Evolutionary conservation across 1,140 invertebrate species (phyloP), one percentile per base, ranked within the genome.

Genomic region (Drosophila pandora): DNA sequence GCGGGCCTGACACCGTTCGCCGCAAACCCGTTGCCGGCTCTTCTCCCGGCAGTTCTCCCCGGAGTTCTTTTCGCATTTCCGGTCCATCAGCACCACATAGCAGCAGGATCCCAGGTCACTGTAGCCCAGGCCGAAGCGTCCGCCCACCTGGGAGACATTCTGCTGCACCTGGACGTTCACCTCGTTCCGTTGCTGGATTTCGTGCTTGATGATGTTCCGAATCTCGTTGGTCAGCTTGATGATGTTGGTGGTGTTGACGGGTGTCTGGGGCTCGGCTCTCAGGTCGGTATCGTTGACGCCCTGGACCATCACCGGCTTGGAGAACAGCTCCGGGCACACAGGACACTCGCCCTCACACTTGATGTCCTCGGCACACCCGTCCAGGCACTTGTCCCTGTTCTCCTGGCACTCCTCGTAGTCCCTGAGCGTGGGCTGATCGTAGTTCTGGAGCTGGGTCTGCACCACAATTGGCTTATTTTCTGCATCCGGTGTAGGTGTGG

Each of bases 181-280:
- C 23, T 78, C 64, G 12, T 88, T 88, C 9, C 75, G 71, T 1
- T 75, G 57, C 9, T 64, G 63, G 4, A 82, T 71, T 21, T 87
- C 71, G 12, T 68, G 79, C 8, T 87, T 62, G 25, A 90, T 91
- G 10, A 89, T 73, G 25, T 91, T 90, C 9, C 63, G 73, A 17
- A 91, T 91, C 54, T 90, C 72, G 47, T 91, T 91, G 1, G 85
- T 91, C 12, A 91, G 45, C 2, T 62, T 60, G 9, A 91, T 88
- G 7, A 91, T 88, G 49, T 90, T 91, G 8, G 90, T 91, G 21
- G 79, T 87, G 39, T 91, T 91, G 2, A 76, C 2, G 1, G 77
- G 59, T 0, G 30, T 22, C n/a, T 59, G 58, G 0, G 77, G 37
- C 0, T 68, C 63, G 8, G 74, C 47, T 50, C 73, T 45, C 5